Evolutionary conservation across 2,888 invertebrate genomes (phyloP).

Genomic region (Miltochrista miniata): DNA sequence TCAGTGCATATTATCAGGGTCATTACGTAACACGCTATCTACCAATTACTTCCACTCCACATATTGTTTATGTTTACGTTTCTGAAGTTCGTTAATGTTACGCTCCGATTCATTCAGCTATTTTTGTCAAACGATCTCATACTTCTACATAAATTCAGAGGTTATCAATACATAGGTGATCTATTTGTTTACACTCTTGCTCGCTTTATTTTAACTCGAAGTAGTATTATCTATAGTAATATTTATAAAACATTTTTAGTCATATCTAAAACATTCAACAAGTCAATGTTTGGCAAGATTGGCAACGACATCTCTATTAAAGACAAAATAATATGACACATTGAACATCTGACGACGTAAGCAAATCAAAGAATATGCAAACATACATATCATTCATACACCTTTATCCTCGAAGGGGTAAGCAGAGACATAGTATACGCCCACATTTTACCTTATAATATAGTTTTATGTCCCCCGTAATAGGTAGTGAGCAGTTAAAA

Average conservation of each 20-base stretch:
- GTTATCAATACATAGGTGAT: conserved; percentile 16
- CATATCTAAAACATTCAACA: neutral
- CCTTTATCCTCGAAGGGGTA: too few species aligned
- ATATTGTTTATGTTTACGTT: conserved; percentile 42
- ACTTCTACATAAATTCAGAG: conserved; percentile 1
- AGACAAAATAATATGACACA: too few species aligned
- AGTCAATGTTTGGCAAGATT: too few species aligned
- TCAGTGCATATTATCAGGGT: conserved; percentile 14
- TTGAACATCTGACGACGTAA: too few species aligned
- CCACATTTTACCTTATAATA: too few species aligned
- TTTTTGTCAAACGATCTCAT: conserved; percentile 11
- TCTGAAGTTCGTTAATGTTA: conserved; percentile 18
- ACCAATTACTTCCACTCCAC: conserved; percentile 31
- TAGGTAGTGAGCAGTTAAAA: too few species aligned
- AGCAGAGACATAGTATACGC: too few species aligned
- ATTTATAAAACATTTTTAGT: neutral
- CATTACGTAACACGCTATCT: conserved; percentile 30
- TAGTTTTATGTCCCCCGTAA: too few species aligned
- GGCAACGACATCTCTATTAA: too few species aligned
- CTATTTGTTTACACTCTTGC: conserved; percentile 9
- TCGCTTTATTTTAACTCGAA: neutral
- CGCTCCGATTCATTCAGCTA: conserved; percentile 18
- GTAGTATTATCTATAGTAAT: neutral
- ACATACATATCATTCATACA: too few species aligned
- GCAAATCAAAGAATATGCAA: too few species aligned